Evolutionary conservation across 2,113 vertebrate species (phyloP).

Genomic region (Leptobrachium ailaonicum): DNA sequence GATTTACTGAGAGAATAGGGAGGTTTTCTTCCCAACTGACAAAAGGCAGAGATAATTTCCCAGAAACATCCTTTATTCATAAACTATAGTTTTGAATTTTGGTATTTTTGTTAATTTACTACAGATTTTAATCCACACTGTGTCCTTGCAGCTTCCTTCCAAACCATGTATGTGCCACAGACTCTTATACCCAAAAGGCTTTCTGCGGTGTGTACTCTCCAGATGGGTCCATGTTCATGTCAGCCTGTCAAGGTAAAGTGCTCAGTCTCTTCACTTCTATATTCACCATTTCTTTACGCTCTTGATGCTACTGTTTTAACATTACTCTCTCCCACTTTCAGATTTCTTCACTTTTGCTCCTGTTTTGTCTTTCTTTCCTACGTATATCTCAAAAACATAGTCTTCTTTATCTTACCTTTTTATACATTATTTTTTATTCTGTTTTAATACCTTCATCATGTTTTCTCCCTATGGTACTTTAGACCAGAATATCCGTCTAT

Average conservation of each 20-base stretch:
- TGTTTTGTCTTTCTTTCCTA: too few species aligned
- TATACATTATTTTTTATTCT: too few species aligned
- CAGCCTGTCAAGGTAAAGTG: conserved; percentile 85
- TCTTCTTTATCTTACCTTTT: too few species aligned
- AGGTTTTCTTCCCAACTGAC: too few species aligned
- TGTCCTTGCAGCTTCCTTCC: conserved; percentile 80
- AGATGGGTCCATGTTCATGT: conserved; percentile 84
- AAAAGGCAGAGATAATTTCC: too few species aligned
- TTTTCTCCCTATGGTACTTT: background rate
- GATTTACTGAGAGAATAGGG: too few species aligned
- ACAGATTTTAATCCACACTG: background rate
- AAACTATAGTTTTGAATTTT: too few species aligned
- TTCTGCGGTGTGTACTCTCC: conserved; percentile 89
- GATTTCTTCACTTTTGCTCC: background rate
- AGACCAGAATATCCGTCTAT: conserved; percentile 89
- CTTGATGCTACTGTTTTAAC: too few species aligned
- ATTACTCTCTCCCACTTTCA: too few species aligned
- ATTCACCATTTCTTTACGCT: background rate
- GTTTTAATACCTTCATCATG: background rate
- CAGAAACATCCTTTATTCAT: too few species aligned
- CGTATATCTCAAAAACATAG: too few species aligned
- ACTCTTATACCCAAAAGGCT: conserved; percentile 86
- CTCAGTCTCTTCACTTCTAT: background rate
- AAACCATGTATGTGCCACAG: conserved; percentile 79
- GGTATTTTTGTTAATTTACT: too few species aligned